These are phyloP conservation scores for Sus scrofa DNA, from an alignment of 2,113 vertebrate species.

Conservation along the genomic window T2T-Sscrofa CM000821.6:49622001-49622500, in stretches of 20 bases:
- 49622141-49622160: background rate
- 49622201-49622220: too few relatives aligned
- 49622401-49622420: background rate
- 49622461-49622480: background rate
- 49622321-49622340: too few relatives aligned
- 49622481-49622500: background rate
- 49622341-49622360: too few relatives aligned
- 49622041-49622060: background rate
- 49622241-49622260: too few relatives aligned
- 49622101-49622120: background rate
- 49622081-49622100: background rate
- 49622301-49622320: too few relatives aligned
- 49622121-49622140: too few relatives aligned
- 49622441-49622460: background rate
- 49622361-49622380: too few relatives aligned
- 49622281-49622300: too few relatives aligned
- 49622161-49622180: too few relatives aligned
- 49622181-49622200: too few relatives aligned
- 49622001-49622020: background rate
- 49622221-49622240: too few relatives aligned
- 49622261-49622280: too few relatives aligned
- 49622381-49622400: background rate
- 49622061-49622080: background rate
- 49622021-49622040: background rate
- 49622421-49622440: background rate